These are phyloP conservation scores for Galemys pyrenaicus DNA, from an alignment of 2,113 vertebrate genomes.

Conservation along the genomic window DNA sequence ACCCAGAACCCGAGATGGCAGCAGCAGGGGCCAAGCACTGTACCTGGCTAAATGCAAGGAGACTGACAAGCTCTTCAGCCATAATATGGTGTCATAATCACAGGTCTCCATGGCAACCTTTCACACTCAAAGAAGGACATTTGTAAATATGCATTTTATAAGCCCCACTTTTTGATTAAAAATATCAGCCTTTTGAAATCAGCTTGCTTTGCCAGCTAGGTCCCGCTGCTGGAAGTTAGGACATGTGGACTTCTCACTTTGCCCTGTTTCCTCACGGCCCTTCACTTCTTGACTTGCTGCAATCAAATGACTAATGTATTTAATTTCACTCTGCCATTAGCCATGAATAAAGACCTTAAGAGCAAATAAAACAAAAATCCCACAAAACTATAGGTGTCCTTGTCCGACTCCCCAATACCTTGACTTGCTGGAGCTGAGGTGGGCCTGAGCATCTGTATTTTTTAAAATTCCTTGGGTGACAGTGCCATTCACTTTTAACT, in stretches of 20 bases:
- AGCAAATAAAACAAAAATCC: neutral
- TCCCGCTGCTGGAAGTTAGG: neutral
- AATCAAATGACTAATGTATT: neutral
- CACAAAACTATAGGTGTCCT: neutral
- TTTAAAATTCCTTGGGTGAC: neutral
- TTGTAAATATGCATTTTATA: constrained; percentile 53
- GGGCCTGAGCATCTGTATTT: neutral
- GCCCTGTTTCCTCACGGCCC: neutral
- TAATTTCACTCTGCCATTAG: neutral
- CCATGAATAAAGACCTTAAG: neutral
- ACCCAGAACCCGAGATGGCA: neutral
- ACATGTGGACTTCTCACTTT: rapidly evolving
- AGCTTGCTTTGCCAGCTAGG: neutral
- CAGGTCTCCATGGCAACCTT: constrained; percentile 82
- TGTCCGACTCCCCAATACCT: neutral
- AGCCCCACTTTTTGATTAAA: constrained; percentile 35
- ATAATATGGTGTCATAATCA: constrained; percentile 47
- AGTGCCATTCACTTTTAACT: neutral
- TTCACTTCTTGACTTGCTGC: neutral
- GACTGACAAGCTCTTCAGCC: constrained; percentile 19
- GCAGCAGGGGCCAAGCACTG: neutral
- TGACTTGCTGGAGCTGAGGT: neutral
- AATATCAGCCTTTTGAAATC: constrained; percentile 45
- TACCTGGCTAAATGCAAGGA: constrained; percentile 8
- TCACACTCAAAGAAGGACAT: constrained; percentile 47